These are phyloP conservation scores for Drosophila anomalipes DNA, from an alignment of 2,888 invertebrate genomes.

Conservation along the genomic window DNA sequence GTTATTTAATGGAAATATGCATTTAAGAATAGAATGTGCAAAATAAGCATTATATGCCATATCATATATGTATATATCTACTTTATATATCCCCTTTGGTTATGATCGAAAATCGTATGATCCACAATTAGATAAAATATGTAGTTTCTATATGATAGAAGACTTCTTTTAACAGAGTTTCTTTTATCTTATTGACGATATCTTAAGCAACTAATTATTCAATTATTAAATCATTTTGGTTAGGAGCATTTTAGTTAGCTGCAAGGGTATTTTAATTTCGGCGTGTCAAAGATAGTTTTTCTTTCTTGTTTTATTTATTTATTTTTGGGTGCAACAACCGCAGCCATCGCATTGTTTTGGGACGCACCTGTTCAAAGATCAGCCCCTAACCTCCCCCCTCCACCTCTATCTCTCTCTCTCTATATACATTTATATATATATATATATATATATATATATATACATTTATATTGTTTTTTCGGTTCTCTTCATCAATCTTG, in stretches of 20 bases:
- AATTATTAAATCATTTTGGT: no score
- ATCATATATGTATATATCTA: neutral
- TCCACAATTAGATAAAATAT: neutral
- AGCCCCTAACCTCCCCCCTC: conserved; percentile 7
- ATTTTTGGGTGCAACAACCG: conserved; percentile 59
- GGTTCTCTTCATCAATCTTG: neutral
- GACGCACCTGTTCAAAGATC: conserved; percentile 53
- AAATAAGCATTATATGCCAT: neutral
- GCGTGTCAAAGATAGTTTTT: conserved; percentile 8
- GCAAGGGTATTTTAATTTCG: neutral
- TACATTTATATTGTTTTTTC: no score
- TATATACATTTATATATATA: neutral
- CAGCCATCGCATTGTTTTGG: conserved; percentile 16
- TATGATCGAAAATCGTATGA: neutral
- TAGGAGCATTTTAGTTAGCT: no score
- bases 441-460: neutral
- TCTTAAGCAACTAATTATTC: no score
- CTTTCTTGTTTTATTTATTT: neutral
- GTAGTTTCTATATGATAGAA: neutral
- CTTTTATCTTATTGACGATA: neutral
- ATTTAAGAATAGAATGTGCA: neutral
- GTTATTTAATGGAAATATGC: neutral
- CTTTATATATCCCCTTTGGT: neutral
- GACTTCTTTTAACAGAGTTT: neutral
- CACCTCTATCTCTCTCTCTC: neutral